Evolutionary conservation across 2,888 invertebrate genomes (phyloP).

Genomic region (Acleris holmiana): DNA sequence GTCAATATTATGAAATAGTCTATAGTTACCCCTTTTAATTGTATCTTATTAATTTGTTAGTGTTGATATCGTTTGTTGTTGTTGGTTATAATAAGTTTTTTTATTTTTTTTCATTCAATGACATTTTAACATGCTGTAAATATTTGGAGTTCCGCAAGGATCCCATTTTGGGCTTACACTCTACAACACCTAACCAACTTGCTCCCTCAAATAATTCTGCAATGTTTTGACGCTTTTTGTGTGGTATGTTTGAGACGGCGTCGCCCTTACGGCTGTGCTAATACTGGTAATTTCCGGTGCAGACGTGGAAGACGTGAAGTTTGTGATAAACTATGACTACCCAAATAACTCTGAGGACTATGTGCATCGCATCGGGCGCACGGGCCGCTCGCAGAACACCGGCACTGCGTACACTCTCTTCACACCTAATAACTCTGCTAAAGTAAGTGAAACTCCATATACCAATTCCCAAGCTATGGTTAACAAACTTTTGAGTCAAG

Average conservation of each 20-base stretch:
- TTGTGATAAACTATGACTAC: conserved; percentile 99
- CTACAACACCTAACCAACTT: conserved; percentile 32
- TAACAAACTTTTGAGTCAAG: no score
- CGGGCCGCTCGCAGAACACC: conserved; percentile 95
- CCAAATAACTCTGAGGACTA: conserved; percentile 99
- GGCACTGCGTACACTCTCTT: conserved; percentile 99
- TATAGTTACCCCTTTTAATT: neutral
- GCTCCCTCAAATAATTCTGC: conserved; percentile 39
- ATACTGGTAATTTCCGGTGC: conserved; percentile 47
- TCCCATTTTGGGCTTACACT: conserved; percentile 14
- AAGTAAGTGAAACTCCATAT: conserved; percentile 62
- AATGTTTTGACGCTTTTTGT: conserved; percentile 37
- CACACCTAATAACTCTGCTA: conserved; percentile 94
- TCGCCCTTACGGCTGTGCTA: conserved; percentile 2
- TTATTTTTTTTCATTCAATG: neutral
- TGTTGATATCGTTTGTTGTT: neutral
- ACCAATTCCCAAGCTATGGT: no score
- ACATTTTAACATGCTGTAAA: neutral
- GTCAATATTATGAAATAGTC: conserved; percentile 7
- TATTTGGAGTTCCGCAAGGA: conserved; percentile 38
- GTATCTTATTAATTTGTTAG: neutral
- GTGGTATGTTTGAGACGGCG: conserved; percentile 17
- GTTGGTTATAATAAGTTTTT: neutral
- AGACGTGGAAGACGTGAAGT: conserved; percentile 99
- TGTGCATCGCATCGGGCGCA: conserved; percentile 98